Evolutionary conservation across 2,888 invertebrate species (phyloP), one percentile per base, ranked within the genome.

Genomic region (Pristionchus fissidentatus): DNA sequence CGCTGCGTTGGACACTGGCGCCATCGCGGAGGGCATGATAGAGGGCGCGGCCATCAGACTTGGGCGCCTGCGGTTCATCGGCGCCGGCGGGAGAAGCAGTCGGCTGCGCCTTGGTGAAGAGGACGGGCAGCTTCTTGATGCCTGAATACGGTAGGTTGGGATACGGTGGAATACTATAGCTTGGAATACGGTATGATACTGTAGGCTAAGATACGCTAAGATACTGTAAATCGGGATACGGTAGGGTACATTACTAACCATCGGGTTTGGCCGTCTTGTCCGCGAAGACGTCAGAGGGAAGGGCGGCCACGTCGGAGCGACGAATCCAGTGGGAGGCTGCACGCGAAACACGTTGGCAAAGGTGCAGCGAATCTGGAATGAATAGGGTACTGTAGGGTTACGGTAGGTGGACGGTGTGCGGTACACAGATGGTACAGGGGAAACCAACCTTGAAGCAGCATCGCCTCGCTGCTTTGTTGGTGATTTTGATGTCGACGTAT

Each of bases 311-410:
- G 46, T 75, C 75, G 75, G n/a, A 22, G 43, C 3, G 19, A 75
- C 49, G 75, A 75, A 75, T 75, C 75, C 75, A 1, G 26, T n/a
- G 10, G 75, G 75, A 22, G 75, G 75, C 75, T 75, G 75, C 43
- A 75, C 75, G 19, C 75, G 43, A 26, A 75, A 75, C 29, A 75
- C 46, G 38, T 26, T 46, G 43, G 75, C 75, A 26, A 46, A 75
- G 0, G 75, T 75, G 49, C 75, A 75, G 13, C 75, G 75, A 46
- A 75, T 32, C 75, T 75, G 75, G 29, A 29, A 55, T 5, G n/a
- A n/a, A n/a, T 7, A 55, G 13, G 4, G 13, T 55, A 4, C 22
- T 22, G n/a, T 4, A 38, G 22, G 35, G 66, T 38, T 66, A 66
- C 75, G 26, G 46, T 75, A 75, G 75, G 46, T 70, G 7, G 22